Conservation (phyloP, 2,113 vertebrate species). For the Corythornis madagascariensis region DNA sequence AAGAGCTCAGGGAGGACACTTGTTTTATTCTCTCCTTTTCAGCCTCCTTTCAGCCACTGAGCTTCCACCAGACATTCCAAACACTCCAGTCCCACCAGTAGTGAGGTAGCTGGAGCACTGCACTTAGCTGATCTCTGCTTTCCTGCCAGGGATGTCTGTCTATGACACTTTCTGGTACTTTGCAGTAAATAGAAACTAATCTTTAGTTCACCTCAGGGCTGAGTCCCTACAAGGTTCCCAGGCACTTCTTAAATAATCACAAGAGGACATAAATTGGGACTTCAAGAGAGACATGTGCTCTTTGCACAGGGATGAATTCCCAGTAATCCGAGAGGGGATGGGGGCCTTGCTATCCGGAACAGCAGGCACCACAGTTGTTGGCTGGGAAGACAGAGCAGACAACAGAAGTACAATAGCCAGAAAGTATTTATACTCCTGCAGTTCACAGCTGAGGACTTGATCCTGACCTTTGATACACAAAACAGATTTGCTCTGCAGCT, state of each 20-base stretch:
- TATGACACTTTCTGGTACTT: not conserved
- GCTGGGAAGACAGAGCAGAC: not conserved
- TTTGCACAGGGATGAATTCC: not conserved
- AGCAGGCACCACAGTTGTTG: not conserved
- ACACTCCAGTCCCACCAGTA: not conserved
- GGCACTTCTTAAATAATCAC: constrained; percentile 41
- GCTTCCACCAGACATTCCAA: not conserved
- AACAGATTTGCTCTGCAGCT: constrained; percentile 20
- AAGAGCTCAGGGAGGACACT: not conserved
- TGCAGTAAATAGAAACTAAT: constrained; percentile 48
- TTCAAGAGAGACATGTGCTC: not conserved
- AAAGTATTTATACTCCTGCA: constrained; percentile 30
- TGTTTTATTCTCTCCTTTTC: not conserved
- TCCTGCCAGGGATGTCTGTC: not conserved
- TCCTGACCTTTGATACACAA: constrained; percentile 29
- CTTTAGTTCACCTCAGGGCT: not conserved
- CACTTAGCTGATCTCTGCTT: not conserved
- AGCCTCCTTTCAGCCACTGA: not conserved
- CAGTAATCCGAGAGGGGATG: constrained; percentile 12
- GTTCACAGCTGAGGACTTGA: constrained; percentile 37
- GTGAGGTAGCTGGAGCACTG: not conserved
- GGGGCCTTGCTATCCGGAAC: not conserved
- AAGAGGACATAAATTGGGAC: not conserved
- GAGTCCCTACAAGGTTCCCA: not conserved
- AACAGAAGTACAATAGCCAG: constrained; percentile 16